phyloP scores from a whole-genome alignment of 2,888 invertebrate species.

The Drosophila borealis region DNA sequence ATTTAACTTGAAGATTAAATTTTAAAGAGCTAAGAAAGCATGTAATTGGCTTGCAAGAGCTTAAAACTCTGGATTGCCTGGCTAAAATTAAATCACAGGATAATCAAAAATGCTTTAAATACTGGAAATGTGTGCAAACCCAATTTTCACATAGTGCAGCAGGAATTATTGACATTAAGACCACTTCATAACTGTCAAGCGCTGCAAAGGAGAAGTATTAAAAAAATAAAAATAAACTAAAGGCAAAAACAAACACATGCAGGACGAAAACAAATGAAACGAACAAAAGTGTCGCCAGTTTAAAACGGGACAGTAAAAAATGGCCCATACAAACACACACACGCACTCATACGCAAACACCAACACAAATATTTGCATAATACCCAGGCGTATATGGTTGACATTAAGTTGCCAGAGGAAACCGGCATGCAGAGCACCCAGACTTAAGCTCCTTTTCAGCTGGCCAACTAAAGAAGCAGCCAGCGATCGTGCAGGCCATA shows the following conservation, averaged over 20 bases:
- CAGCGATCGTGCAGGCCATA: slow-evolving; percentile 40
- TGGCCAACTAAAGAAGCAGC: slow-evolving; percentile 14
- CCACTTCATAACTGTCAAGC: slow-evolving; percentile 52
- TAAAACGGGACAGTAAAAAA: slow-evolving; percentile 9
- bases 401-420: slow-evolving; percentile 59
- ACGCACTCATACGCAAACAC: slow-evolving; percentile 1
- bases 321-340: background rate
- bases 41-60: slow-evolving; percentile 1
- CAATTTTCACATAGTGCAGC: slow-evolving; percentile 35
- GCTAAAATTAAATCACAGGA: background rate
- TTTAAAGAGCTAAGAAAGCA: background rate
- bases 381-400: slow-evolving; percentile 38
- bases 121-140: slow-evolving; percentile 43
- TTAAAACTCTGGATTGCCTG: background rate
- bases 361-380: slow-evolving; percentile 52
- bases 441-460: slow-evolving; percentile 43
- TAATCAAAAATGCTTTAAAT: background rate
- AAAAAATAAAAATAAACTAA: slow-evolving; percentile 20
- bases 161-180: slow-evolving; percentile 53
- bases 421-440: slow-evolving; percentile 7
- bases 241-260: slow-evolving; percentile 15
- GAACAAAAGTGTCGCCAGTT: slow-evolving; percentile 17
- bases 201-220: slow-evolving; percentile 15
- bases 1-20: background rate
- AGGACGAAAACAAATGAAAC: slow-evolving; percentile 24